Evolutionary conservation across 2,113 vertebrate genomes (phyloP).

Genomic region (Machaerirhynchus nigripectus): DNA sequence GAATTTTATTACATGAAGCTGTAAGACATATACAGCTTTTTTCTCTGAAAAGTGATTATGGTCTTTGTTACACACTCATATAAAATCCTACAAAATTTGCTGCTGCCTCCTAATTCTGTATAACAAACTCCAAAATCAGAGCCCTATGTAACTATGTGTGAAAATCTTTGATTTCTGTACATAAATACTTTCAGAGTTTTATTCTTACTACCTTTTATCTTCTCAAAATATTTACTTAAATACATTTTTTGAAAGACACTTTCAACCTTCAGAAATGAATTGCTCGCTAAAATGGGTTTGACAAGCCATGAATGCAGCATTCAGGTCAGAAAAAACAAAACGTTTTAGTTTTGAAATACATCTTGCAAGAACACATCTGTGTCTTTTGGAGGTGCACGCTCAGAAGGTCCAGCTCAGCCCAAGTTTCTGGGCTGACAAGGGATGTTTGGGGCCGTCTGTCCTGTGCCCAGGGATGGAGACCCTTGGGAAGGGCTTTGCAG

Average conservation of each 20-base stretch:
- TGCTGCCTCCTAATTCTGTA: not conserved
- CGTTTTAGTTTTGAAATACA: not conserved
- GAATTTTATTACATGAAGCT: not conserved
- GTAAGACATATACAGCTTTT: not conserved
- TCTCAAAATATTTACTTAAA: constrained; percentile 5
- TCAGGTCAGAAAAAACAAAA: not conserved
- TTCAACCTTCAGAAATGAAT: not conserved
- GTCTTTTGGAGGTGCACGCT: not conserved
- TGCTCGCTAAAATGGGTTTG: not conserved
- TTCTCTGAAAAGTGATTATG: not conserved
- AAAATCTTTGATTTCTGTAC: not conserved
- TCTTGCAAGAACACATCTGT: not conserved
- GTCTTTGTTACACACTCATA: not conserved
- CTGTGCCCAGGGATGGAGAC: not conserved
- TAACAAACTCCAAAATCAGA: not conserved
- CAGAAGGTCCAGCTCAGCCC: not conserved
- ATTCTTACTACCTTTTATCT: not conserved
- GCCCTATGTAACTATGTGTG: not conserved
- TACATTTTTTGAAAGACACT: not conserved
- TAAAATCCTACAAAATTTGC: not conserved
- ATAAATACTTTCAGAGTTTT: not conserved
- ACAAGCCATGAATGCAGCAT: not conserved
- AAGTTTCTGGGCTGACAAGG: accelerated
- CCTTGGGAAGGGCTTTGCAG: not conserved
- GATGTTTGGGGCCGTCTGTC: not conserved